Base-by-base conservation (phyloP, 2,888 invertebrate genomes). In the Cepaea hortensis region DNA sequence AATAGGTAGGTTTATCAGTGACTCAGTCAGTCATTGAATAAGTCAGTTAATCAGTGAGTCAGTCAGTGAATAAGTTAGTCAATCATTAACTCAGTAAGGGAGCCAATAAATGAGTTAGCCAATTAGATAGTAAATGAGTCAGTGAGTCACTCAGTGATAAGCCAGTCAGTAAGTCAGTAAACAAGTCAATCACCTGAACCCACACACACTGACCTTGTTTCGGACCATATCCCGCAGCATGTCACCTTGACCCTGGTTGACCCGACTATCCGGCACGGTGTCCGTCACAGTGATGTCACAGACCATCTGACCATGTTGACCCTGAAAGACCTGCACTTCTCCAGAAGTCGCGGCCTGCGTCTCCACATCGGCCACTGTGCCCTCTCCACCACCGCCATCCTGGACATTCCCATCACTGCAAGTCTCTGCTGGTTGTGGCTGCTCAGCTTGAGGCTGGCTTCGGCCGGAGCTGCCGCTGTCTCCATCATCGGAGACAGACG, bases 151-250 rank as follows among this genome's bases (percentile, higher is more conserved):
- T 55, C 6, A 55, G 35, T 35, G 11, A 55, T 55, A 11, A 55
- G 55, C 11, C 3, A 55, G 55, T 9, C 7, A 55, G 55, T 55
- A 55, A 55, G 55, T 55, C 6, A 55, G 35, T 35, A 55, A 55
- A 55, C 11, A 55, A 55, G 11, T 1, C 55, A 55, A 55, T 6
- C 55, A 5, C 18, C 11, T 68, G 18, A 18, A 68, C 20, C 6
- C 20, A 15, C 15, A 68, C 18, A 4, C 48, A 46, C 87, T 75
- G 23, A 88, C 89, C 95, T 98, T 98, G 94, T 98, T 98, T 90
- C 97, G 97, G 91, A 98, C 96, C 96, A 98, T 97, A 93, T 98
- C 98, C 93, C 98, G 96, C 94, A 98, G 97, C 96, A 98, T 98
- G 93, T 98, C 98, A 0, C 98, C 97, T 81, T 89, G 80, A 72